Base-by-base conservation (phyloP, 2,113 vertebrate genomes). In the Syngnathoides biaculeatus region DNA sequence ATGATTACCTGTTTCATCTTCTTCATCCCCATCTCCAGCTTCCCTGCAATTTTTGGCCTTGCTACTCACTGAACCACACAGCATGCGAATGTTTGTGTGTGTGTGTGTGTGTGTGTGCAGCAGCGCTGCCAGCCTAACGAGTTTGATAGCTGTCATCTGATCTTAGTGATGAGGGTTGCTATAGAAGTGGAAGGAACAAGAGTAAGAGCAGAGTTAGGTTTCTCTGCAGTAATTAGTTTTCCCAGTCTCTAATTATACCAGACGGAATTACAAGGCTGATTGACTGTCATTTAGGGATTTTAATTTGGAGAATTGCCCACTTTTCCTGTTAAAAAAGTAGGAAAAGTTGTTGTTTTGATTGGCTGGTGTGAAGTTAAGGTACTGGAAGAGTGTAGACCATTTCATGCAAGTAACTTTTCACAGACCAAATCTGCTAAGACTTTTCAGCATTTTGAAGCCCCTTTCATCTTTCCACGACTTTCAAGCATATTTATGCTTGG, bases 181-280 rank as follows among this genome's bases (percentile, higher is more conserved):
- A 89, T 90, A 88, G 93, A 92, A 94, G 80, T 74, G 80, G 69
- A 77, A 78, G 80, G 69, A 84, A 57, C 70, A 61, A 75, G 80
- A 85, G 85, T 79, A 71, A 80, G 84, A 79, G 79, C 90, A 88
- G 86, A 88, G 90, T 94, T 92, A 85, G 76, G 89, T 95, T 95
- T 94, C 93, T 91, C 85, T 84, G 86, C 89, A 93, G 93, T 94
- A 94, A 95, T 94, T 94, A 94, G 93, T 89, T 90, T 89, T 87
- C 87, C 82, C 91, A 88, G 92, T 89, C 86, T 84, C 92, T 93
- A 95, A 93, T 95, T 94, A 90, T 87, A 94, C 91, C 90, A 86
- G 79, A 82, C 91, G 86, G 89, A 89, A 89, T 87, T 93, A 91
- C 90, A 94, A 91, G 91, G 90, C 91, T 94, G 92, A 94, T 88